Percentiles rank a stretch among this genome's conserved stretches.
Evolutionary conservation across 2,113 vertebrate genomes (phyloP).

Genomic region (Melanerpes formicivorus): DNA sequence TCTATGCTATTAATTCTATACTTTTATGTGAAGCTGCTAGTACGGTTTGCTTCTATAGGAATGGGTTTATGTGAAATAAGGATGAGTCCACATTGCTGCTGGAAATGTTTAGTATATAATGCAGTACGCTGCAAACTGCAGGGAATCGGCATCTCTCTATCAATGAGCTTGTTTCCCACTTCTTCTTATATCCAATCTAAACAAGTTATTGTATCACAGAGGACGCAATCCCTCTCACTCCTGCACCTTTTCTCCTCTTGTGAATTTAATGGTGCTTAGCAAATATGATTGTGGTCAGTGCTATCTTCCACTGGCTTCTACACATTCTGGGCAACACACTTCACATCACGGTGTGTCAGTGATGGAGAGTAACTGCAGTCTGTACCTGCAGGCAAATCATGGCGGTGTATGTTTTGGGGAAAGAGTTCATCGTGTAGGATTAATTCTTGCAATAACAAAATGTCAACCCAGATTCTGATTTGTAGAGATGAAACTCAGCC

Average conservation of each 20-base stretch:
- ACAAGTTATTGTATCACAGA: neutral
- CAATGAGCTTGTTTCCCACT: neutral
- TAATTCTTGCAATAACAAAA: neutral
- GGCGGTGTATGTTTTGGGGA: neutral
- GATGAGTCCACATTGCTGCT: neutral
- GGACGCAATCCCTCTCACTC: neutral
- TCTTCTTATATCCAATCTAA: neutral
- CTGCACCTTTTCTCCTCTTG: neutral
- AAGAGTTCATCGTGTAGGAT: neutral
- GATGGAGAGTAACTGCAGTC: neutral
- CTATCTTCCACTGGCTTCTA: rapidly evolving
- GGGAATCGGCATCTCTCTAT: too few relatives aligned
- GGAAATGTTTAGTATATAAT: neutral
- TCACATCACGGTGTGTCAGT: neutral
- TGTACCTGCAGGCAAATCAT: neutral
- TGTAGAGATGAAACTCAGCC: neutral
- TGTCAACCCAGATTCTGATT: neutral
- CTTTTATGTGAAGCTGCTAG: neutral
- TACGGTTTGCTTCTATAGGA: neutral
- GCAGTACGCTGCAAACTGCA: neutral
- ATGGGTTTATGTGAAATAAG: neutral
- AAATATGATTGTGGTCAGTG: neutral
- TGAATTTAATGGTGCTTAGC: neutral
- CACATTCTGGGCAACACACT: neutral
- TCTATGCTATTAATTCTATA: neutral